Evolutionary conservation across 2,888 invertebrate species (phyloP).

Genomic region (Candidula unifasciata): DNA sequence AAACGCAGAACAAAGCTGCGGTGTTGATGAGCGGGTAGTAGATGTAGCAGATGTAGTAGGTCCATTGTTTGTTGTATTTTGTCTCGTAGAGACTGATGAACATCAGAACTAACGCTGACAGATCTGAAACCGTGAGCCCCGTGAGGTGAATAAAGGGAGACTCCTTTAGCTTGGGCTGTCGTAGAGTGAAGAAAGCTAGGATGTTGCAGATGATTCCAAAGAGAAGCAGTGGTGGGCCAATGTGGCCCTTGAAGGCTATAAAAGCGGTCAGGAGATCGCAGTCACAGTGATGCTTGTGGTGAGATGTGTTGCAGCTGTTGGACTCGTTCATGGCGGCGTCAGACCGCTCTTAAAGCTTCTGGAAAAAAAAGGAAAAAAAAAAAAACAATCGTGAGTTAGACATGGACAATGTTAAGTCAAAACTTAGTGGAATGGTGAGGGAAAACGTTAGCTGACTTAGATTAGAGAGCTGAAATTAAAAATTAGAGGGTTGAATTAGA

Average conservation of each 20-base stretch:
- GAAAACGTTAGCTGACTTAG: too few relatives aligned
- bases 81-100: conserved; percentile 49
- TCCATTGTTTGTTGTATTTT: not conserved
- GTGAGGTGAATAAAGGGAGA: conserved; percentile 75
- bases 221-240: conserved; percentile 69
- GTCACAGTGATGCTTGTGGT: not conserved
- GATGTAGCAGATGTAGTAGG: not conserved
- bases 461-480: not conserved
- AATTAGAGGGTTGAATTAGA: not conserved
- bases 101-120: conserved; percentile 67
- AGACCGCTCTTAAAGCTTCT: too few relatives aligned
- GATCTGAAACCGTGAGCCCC: conserved; percentile 71
- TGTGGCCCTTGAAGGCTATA: conserved; percentile 52
- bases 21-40: conserved; percentile 42
- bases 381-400: not conserved
- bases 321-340: not conserved
- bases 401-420: too few relatives aligned
- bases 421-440: too few relatives aligned
- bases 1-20: conserved; percentile 55
- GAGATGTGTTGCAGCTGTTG: not conserved
- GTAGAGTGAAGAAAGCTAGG: conserved; percentile 72
- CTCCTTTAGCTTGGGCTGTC: conserved; percentile 70
- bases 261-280: not conserved
- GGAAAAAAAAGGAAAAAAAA: too few relatives aligned
- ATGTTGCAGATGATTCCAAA: conserved; percentile 74